Conservation (phyloP, 2,888 invertebrate species). For the Altica lythri region DNA sequence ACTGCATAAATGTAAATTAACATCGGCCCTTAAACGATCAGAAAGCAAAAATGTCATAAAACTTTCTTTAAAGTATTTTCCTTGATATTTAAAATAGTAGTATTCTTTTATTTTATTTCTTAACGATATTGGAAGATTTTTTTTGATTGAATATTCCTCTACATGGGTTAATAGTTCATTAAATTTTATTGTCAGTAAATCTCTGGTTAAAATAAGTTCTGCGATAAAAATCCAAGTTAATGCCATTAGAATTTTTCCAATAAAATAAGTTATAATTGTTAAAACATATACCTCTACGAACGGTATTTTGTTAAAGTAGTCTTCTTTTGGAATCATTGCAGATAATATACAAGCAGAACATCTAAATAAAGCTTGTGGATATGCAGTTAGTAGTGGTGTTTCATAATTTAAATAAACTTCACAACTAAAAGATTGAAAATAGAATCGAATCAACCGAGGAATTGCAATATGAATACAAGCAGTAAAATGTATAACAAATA, state of each 20-base stretch:
- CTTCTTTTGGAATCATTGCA: neutral
- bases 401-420: neutral
- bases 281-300: neutral
- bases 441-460: slow-evolving; percentile 11
- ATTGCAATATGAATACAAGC: slow-evolving; percentile 4
- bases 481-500: slow-evolving; percentile 3
- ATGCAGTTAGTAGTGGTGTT: neutral
- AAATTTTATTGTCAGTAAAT: slow-evolving; percentile 50
- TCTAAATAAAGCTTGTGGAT: neutral
- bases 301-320: neutral
- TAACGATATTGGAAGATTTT: slow-evolving; percentile 53
- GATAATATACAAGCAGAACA: neutral
- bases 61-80: slow-evolving; percentile 55
- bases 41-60: slow-evolving; percentile 43
- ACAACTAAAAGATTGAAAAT: neutral
- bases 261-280: neutral
- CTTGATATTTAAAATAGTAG: slow-evolving; percentile 54
- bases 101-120: slow-evolving; percentile 51
- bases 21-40: slow-evolving; percentile 55
- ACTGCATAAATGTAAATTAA: slow-evolving; percentile 62
- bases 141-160: slow-evolving; percentile 52
- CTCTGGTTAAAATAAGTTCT: slow-evolving; percentile 9
- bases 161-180: slow-evolving; percentile 55
- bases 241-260: slow-evolving; percentile 17
- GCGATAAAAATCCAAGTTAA: slow-evolving; percentile 21